Evolutionary conservation across 2,113 vertebrate genomes (phyloP), one percentile per base, ranked within the genome.

Genomic region (Sylvilagus bachmani): DNA sequence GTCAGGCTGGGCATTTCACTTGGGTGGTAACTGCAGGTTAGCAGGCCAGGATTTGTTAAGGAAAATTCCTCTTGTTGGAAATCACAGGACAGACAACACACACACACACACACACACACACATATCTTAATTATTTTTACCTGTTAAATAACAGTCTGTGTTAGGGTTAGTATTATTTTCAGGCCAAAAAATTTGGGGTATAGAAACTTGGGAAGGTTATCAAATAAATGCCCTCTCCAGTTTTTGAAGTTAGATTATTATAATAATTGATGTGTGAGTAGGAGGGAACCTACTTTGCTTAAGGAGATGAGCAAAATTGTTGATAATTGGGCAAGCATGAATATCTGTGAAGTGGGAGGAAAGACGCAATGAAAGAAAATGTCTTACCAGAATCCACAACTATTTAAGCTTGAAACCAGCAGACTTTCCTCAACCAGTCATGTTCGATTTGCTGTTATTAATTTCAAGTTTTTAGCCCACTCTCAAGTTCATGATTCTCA

Each of bases 81-180:
- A 87, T 36, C n/a, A 33, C 53, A 81, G 14, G 12, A 90, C 67
- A 90, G 61, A 53, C 88, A 44, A 78, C 49, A 74, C 10, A 58
- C 12, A 21, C 90, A 36, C 19, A 24, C 17, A 49, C 67, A 67
- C 36, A 84, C 8, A 67, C 10, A 55, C 49, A 70, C 89, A 90
- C 14, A 27, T 53, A 86, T 86, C n/a, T 88, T 93, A 73, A 87
- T 91, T 91, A 44, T 81, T 89, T 96, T 96, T 87, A 67, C 73
- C 44, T 92, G 14, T 95, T 90, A 88, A 89, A 38, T 77, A 77
- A 61, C 16, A 82, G n/a, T 49, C 66, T 83, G 12, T 55, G 75
- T 92, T 77, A 73, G 4, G 29, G 7, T 61, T 80, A 31, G 9
- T 83, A 6, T 58, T 11, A 67, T 94, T 6, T 79, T 83, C 17